Evolutionary conservation across 2,888 invertebrate species (phyloP), one percentile per base, ranked within the genome.

Genomic region (Auanema sp.): DNA sequence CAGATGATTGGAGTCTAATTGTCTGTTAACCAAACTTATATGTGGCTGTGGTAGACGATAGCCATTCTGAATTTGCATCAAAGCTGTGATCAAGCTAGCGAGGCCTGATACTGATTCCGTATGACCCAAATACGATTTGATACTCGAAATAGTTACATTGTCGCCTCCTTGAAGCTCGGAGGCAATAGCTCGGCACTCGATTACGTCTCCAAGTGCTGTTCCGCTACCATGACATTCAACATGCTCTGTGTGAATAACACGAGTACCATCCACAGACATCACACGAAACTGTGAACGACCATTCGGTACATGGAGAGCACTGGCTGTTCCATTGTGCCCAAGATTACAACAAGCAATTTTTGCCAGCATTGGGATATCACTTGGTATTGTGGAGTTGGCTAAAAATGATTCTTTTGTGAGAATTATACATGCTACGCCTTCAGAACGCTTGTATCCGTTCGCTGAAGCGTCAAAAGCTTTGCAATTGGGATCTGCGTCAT

Each of bases 361-460:
- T 5, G 50, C 23, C 12, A 54, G 10, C 43, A 66, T 58, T 1
- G 23, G 23, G 3, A 33, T 33, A 14, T 57, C 65, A 43, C 61
- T 41, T 1, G 53, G 24, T 24, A 53, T 8, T 8, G 47, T 47
- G 11, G 52, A 33, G 41, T 58, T 49, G 10, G 51, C 50, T 3
- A 33, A 6, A 11, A 58, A 42, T 3, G n/a, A 16, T 47, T 64
- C 11, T 23, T 50, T 61, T 41, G 68, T 50, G 0, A 75, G 57
- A 5, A 73, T 23, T 21, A 70, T 23, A 2, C 57, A 54, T 14
- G 62, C 68, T 23, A 75, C 58, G n/a, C 81, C 83, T 66, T 85
- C 84, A 6, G 78, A 76, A 11, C 84, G 66, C 11, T 77, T 76
- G 65, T 84, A 84, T 2, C 85, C 84, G 62, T 84, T 75, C 1